Conservation (phyloP, 1,140 invertebrate species). For the Meloidogyne chitwoodi region DNA sequence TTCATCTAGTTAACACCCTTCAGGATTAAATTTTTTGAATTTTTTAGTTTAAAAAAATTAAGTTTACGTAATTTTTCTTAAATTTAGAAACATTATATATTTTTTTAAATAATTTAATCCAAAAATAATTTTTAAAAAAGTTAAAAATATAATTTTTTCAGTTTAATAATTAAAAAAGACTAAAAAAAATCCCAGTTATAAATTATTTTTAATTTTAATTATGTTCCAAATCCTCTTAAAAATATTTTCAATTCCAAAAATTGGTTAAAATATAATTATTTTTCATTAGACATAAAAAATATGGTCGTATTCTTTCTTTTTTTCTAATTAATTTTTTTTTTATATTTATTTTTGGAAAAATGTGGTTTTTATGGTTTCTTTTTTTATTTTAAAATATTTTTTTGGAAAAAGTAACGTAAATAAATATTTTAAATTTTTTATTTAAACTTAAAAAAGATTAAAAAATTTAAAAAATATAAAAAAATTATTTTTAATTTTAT, state of each 20-base stretch:
- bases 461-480: background rate
- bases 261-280: background rate
- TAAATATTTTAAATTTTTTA: no score
- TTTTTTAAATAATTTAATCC: background rate
- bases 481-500: background rate
- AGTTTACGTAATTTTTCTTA: background rate
- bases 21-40: background rate
- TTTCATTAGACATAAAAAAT: background rate
- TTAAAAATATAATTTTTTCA: background rate
- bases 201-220: background rate
- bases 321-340: background rate
- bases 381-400: background rate
- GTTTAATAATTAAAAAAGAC: background rate
- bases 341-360: background rate
- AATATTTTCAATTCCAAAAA: background rate
- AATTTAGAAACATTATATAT: background rate
- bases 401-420: background rate
- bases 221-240: background rate
- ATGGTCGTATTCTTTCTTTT: background rate
- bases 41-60: background rate
- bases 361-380: background rate
- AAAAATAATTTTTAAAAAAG: background rate
- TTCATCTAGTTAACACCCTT: background rate
- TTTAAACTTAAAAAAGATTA: no score
- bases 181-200: background rate